Percentiles rank a stretch among this genome's conserved stretches.
Evolutionary conservation across 2,888 invertebrate species (phyloP).

Genomic region (Rhaphigaster nebulosa): DNA sequence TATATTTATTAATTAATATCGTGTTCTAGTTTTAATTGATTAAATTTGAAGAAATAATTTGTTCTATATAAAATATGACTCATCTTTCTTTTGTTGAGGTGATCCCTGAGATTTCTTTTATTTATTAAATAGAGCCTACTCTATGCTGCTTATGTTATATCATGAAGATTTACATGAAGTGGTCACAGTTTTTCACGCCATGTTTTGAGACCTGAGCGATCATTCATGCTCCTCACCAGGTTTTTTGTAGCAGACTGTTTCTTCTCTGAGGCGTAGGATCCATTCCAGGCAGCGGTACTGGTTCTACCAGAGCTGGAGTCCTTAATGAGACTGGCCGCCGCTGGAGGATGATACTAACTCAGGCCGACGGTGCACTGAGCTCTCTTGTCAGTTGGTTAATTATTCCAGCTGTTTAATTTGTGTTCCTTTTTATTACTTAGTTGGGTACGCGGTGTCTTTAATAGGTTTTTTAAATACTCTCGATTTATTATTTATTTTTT

Average conservation of each 20-base stretch:
- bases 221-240: conserved; percentile 5
- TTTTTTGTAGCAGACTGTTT: neutral
- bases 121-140: no score
- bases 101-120: no score
- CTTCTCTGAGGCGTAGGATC: neutral
- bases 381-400: neutral
- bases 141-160: neutral
- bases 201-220: neutral
- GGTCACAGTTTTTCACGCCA: neutral
- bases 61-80: no score
- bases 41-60: no score
- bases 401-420: neutral
- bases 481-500: neutral
- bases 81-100: no score
- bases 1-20: no score
- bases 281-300: conserved; percentile 7
- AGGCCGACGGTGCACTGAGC: neutral
- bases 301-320: neutral
- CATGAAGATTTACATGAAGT: neutral
- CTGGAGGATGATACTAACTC: neutral
- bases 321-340: neutral
- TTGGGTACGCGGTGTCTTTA: neutral
- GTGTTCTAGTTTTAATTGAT: no score
- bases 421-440: neutral
- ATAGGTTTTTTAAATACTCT: conserved; percentile 33